Base-by-base conservation (phyloP, 64 coral and sea anemone genomes). In the Stichodactyla helianthus region DNA sequence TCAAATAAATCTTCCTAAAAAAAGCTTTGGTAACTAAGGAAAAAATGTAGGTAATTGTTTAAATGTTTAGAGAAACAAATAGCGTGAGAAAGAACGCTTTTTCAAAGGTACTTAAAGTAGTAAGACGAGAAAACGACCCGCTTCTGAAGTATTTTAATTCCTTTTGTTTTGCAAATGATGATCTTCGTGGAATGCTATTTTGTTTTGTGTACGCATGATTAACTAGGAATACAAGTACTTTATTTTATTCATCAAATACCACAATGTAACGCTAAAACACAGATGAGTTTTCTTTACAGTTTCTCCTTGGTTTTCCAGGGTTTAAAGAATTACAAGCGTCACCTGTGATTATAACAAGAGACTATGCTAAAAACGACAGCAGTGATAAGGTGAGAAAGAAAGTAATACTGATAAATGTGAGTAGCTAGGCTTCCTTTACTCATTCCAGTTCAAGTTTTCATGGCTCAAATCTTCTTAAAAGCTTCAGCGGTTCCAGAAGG, bases 351-450 rank as follows among this genome's bases (percentile, higher is more conserved):
- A 59, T 84, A 7, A 84, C 83, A 25, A 62, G 83, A 62, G 83
- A 84, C 18, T 6, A 63, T 74, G 68, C 8, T 10, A 74, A 74
- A 6, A 61, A 16, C 55, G 59, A 84, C 7, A 35, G 17, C 7
- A 62, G 4, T 84, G 83, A 84, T 16, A 84, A 84, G 83, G 83
- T 84, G 27, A 74, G 68, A 71, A 84, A 71, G 55, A 58, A 58
- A 1, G n/a, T 6, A 58, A 11, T 4, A 58, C 8, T 11, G 55
- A 0, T 5, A 58, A 58, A 58, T 44, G 35, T 44, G 2, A 58
- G 9, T 5, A 58, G 6, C 19, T 7, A 74, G 27, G 23, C 1
- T 27, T 0, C 10, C 10, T 74, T 74, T 4, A 27, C 18, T n/a
- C 9, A 74, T 74, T 31, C 35, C 35, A 44, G 27, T 74, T 74